Base-by-base conservation (phyloP, 2,888 invertebrate genomes). In the Lepidochrysops patricia region DNA sequence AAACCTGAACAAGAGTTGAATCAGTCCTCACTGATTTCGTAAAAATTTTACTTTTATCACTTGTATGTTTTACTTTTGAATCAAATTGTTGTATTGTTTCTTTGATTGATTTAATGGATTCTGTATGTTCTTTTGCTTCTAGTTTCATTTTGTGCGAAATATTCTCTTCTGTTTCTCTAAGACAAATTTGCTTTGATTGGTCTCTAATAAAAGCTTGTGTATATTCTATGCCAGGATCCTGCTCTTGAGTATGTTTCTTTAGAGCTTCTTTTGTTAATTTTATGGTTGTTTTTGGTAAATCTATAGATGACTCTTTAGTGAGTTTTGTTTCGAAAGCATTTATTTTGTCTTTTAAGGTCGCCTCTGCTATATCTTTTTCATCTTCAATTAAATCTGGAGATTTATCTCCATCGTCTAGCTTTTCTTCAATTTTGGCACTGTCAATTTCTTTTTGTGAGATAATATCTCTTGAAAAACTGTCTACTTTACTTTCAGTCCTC, bases 391-490 rank as follows among this genome's bases (percentile, higher is more conserved):
- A 73, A 67, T 88, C 89, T 54, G 86, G 90, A 61, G 78, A 82
- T 67, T 74, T 84, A 70, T 86, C 85, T 58, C 87, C 86, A 65
- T 86, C 87, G 4, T 88, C 87, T 58, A 84, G 68, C 72, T 91
- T 91, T 72, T 91, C 89, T 77, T 90, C 89, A n/a, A 91, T 89
- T 76, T 90, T 91, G 27, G 88, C 84, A 50, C 74, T 86, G 12
- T 80, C 82, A 27, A 83, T 84, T 75, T 88, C 86, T 72, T 89
- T 88, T 70, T 87, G 85, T 6, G 89, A 87, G 61, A 88, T 88
- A 1, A 70, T 67, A 69, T 86, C 87, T 70, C 76, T 85, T 0
- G 77, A 72, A 37, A 76, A 77, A 5, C 72, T 72, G 26, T 84
- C 84, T 37, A 68, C 61, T 73, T 80, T 84, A 23, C 65, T 75